Evolutionary conservation across 1,140 invertebrate species (phyloP), one percentile per base, ranked within the genome.

Genomic region (Eriocheir sinensis): DNA sequence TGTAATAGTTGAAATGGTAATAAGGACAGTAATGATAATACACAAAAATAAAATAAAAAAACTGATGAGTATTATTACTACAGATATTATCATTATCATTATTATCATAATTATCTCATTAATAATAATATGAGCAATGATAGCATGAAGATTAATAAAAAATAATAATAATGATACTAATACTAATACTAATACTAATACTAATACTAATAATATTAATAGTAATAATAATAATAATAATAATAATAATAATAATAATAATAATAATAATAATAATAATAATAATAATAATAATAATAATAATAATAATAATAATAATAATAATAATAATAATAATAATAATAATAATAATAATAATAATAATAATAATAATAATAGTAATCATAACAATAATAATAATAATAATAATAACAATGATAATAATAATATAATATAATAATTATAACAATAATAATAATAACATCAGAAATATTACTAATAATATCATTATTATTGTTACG

Each of bases 141-240:
- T 53, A 53, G 21, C 21, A 53, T 3, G 12, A 53, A 53, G 1
- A 53, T 3, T 53, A 53, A 53, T 53, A 53, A 53, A 53, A 17
- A 53, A 53, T 53, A 53, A 53, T 53, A 53, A 53, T 53, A 53
- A 53, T 53, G 9, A 53, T 53, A 53, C 12, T 53, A 53, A 12
- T 9, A 53, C 12, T 53, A 53, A 53, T 53, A 53, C 12, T 53
- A 53, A 53, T 53, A 12, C 17, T 81, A 81, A 81, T 32, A 36
- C 17, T 81, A 36, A 81, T 81, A 36, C 17, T 81, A 81, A 81
- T 81, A 81, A 81, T 81, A 81, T 27, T 81, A 81, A 81, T 81
- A 81, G 30, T 81, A 81, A 81, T 81, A 81, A 81, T 81, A 81
- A 81, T 81, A 81, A 81, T 81, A 81, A 81, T 81, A 81, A 81